Evolutionary conservation across 2,888 invertebrate genomes (phyloP).

Genomic region (Drosophila meridionalis): DNA sequence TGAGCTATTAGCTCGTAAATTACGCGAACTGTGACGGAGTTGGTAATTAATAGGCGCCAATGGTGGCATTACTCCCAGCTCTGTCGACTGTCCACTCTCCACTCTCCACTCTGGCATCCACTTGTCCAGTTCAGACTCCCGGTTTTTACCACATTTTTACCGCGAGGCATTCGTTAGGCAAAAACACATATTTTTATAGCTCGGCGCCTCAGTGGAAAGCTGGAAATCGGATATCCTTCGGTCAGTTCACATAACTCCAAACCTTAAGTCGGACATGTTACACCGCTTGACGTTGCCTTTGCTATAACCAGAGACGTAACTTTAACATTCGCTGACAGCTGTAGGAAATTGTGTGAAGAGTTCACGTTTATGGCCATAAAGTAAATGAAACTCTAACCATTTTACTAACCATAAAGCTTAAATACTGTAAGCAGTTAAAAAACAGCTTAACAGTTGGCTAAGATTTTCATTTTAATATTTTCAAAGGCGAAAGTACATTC

Average conservation of each 20-base stretch:
- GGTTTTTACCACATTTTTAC: constrained; percentile 2
- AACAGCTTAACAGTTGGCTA: neutral
- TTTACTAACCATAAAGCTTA: neutral
- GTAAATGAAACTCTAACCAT: neutral
- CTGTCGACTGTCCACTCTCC: neutral
- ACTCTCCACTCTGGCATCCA: neutral
- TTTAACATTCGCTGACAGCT: neutral
- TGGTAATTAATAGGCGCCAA: constrained; percentile 51
- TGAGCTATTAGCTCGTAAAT: constrained; percentile 44
- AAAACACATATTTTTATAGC: constrained; percentile 16
- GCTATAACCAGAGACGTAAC: neutral
- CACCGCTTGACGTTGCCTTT: neutral
- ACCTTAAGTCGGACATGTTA: constrained; percentile 12
- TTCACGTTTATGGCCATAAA: neutral
- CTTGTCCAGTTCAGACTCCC: constrained; percentile 11
- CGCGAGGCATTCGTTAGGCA: constrained; percentile 3
- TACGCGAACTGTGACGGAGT: constrained; percentile 16
- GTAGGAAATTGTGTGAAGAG: constrained; percentile 2
- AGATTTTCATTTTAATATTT: neutral
- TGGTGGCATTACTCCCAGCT: neutral
- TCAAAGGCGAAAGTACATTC: neutral
- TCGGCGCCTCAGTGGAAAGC: neutral
- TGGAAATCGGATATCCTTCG: constrained; percentile 42
- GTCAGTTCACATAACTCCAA: constrained; percentile 5
- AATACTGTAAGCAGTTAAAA: neutral